A percentile compares a stretch with the other conserved stretches of the same genome.
Conservation (phyloP, 1,140 invertebrate genomes). For the Drosophila navojoa region DNA sequence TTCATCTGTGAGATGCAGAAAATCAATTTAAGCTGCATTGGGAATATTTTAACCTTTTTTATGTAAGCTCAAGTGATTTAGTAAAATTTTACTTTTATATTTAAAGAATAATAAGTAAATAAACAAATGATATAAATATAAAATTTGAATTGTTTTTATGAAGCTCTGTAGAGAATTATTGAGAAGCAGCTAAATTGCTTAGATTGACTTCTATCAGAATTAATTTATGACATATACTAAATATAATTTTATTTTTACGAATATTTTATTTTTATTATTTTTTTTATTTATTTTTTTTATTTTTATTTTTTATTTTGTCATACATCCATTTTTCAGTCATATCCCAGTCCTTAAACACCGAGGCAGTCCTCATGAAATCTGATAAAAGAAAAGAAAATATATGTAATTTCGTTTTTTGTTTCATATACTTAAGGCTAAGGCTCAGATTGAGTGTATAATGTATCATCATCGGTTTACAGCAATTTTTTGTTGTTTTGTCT, state of each 20-base stretch:
- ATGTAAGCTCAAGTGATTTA: no score
- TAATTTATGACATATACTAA: no score
- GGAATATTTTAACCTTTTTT: no score
- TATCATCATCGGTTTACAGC: background rate
- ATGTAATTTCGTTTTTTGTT: background rate
- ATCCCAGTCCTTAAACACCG: constrained; percentile 53
- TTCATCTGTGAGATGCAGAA: background rate
- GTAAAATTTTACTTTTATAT: no score
- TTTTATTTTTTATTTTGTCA: constrained; percentile 62
- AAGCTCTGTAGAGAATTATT: no score
- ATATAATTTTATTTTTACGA: no score
- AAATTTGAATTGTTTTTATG: no score
- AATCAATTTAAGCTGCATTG: background rate
- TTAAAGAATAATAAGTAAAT: no score
- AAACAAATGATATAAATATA: no score
- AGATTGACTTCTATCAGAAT: no score
- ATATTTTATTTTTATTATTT: no score
- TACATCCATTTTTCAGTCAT: constrained; percentile 75
- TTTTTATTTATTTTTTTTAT: background rate
- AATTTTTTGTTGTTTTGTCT: background rate
- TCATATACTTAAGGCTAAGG: background rate
- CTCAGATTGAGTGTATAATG: background rate
- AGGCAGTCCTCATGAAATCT: constrained; percentile 72
- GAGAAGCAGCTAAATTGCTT: no score
- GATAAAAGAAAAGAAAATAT: constrained; percentile 37